Evolutionary conservation across 2,888 invertebrate genomes (phyloP).

Genomic region (Litoditis marina): DNA sequence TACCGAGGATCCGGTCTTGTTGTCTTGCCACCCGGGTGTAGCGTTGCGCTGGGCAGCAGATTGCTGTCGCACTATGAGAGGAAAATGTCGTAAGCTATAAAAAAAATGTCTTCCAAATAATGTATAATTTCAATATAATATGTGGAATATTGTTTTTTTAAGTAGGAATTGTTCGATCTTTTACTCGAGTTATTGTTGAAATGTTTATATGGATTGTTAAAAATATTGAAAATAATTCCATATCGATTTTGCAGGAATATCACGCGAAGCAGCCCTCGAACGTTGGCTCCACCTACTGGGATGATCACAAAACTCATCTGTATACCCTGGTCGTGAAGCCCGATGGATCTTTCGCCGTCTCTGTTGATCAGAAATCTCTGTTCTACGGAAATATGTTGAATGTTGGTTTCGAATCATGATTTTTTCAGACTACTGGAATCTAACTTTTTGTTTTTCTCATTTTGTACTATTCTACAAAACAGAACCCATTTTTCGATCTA

Average conservation of each 20-base stretch:
- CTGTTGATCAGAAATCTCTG: constrained; percentile 72
- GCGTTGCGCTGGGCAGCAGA: no score
- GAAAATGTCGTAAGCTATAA: no score
- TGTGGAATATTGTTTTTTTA: neutral
- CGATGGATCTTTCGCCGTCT: constrained; percentile 78
- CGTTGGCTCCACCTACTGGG: constrained; percentile 69
- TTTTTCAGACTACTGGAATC: neutral
- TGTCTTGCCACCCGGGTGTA: neutral
- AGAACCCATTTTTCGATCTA: no score
- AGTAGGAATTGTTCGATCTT: neutral
- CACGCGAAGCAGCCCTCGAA: constrained; percentile 83
- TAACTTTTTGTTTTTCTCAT: no score
- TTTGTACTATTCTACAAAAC: no score
- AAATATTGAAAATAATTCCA: no score
- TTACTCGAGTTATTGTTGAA: constrained; percentile 2
- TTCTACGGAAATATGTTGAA: constrained; percentile 49
- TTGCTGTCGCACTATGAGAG: no score
- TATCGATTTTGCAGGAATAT: constrained; percentile 72
- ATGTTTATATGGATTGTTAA: neutral
- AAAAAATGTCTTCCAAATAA: neutral
- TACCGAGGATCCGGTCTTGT: no score
- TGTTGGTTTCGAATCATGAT: constrained; percentile 35
- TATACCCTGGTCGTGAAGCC: constrained; percentile 77
- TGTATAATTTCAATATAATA: neutral
- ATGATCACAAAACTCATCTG: constrained; percentile 87